A percentile compares a stretch with the other conserved stretches of the same genome.
Conservation (phyloP, 2,888 invertebrate species). For the Arctia plantaginis region DNA sequence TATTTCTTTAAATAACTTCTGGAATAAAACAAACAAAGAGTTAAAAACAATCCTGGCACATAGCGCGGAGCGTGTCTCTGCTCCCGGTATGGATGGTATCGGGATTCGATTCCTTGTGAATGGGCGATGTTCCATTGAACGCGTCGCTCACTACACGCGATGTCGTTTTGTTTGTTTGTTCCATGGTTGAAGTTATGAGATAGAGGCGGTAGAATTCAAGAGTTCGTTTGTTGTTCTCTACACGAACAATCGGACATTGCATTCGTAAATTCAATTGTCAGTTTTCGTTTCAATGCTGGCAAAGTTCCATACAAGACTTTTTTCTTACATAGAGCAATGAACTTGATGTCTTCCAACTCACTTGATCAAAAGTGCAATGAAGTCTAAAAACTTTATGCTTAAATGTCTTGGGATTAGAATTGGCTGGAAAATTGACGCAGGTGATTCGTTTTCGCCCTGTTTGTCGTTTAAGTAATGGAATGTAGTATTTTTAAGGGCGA, state of each 20-base stretch:
- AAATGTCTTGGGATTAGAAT: no score
- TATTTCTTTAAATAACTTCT: slow-evolving; percentile 38
- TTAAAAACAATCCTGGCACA: slow-evolving; percentile 43
- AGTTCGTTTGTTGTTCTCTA: neutral
- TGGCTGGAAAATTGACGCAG: no score
- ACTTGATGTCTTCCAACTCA: no score
- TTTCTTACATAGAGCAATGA: no score
- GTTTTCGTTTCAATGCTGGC: no score
- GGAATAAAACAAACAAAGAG: slow-evolving; percentile 16
- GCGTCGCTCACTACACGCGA: slow-evolving; percentile 55
- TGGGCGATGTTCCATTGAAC: slow-evolving; percentile 70
- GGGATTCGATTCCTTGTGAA: slow-evolving; percentile 63
- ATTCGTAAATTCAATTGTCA: neutral
- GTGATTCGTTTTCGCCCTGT: no score
- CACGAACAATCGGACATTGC: neutral
- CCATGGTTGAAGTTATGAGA: slow-evolving; percentile 46
- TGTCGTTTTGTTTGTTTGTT: slow-evolving; percentile 57
- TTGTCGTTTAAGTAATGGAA: no score
- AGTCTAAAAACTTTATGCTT: no score
- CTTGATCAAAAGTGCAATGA: no score
- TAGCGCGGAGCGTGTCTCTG: slow-evolving; percentile 51
- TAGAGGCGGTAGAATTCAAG: neutral
- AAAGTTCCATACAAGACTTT: no score
- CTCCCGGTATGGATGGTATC: slow-evolving; percentile 67
- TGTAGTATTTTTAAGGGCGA: no score